Percentiles rank a stretch among this genome's conserved stretches.
Conservation (phyloP, 2,888 invertebrate species). For the Endotricha flammealis region DNA sequence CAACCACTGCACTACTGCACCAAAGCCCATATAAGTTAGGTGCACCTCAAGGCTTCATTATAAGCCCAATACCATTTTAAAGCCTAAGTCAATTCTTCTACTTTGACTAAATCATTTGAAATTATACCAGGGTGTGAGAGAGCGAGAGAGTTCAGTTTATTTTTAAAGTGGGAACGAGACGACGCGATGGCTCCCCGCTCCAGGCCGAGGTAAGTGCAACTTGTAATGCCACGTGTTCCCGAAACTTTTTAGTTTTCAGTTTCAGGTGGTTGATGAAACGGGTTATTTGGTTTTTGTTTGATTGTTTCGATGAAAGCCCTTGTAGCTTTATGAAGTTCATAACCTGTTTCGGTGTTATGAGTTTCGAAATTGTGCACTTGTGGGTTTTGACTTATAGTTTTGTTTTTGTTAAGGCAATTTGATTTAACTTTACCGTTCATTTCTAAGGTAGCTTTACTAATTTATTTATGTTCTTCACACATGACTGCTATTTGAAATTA, state of each 20-base stretch:
- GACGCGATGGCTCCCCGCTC: constrained; percentile 61
- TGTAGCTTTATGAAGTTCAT: constrained; percentile 20
- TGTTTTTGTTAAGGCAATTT: too few relatives aligned
- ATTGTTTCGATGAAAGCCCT: constrained; percentile 28
- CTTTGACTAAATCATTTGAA: constrained; percentile 27
- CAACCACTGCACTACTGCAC: constrained; percentile 38
- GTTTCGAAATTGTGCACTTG: constrained; percentile 18
- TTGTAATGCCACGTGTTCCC: constrained; percentile 62
- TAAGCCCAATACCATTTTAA: constrained; percentile 19
- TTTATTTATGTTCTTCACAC: neutral
- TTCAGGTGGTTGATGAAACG: constrained; percentile 36
- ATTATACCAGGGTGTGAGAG: constrained; percentile 66
- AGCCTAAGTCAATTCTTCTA: constrained; percentile 20
- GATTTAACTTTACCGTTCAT: neutral
- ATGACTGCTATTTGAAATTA: too few relatives aligned
- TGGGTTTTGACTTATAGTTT: constrained; percentile 8
- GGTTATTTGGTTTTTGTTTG: constrained; percentile 21
- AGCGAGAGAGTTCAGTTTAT: constrained; percentile 60
- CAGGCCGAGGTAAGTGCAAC: constrained; percentile 70
- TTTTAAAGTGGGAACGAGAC: constrained; percentile 75
- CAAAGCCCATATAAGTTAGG: constrained; percentile 22
- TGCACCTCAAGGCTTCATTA: constrained; percentile 33
- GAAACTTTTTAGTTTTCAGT: constrained; percentile 44
- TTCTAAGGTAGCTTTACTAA: neutral
- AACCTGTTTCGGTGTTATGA: constrained; percentile 18